phyloP scores from a whole-genome alignment of 2,888 invertebrate species.

The Sminthurinus aureus region DNA sequence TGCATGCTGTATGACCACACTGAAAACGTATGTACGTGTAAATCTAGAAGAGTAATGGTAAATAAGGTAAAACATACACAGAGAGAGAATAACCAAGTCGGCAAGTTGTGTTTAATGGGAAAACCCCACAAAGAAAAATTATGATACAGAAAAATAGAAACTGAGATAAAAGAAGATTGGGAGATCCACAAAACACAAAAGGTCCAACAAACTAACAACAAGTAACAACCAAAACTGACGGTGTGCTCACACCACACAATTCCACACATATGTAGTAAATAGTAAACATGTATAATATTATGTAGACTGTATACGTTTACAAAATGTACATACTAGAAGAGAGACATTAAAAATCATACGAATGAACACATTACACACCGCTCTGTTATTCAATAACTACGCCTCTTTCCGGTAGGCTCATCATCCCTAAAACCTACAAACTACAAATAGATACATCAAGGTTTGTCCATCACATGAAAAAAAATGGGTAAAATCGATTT shows the following conservation, averaged over 20 bases:
- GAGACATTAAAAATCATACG: slow-evolving; percentile 20
- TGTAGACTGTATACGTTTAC: not conserved
- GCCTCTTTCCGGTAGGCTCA: slow-evolving; percentile 33
- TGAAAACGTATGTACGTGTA: no score
- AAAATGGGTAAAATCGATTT: no score
- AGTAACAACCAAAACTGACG: not conserved
- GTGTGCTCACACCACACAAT: no score
- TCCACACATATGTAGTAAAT: not conserved
- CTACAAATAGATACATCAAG: no score
- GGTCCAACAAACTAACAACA: slow-evolving; percentile 4
- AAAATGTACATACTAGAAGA: slow-evolving; percentile 4
- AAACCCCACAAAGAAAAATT: slow-evolving; percentile 41
- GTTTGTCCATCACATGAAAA: no score
- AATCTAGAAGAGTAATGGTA: no score
- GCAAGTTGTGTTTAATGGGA: slow-evolving; percentile 19
- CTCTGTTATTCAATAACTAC: slow-evolving; percentile 39
- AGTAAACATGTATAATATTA: not conserved
- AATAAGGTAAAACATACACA: not conserved
- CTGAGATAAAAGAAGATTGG: not conserved
- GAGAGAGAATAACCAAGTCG: slow-evolving; percentile 22
- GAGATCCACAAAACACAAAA: slow-evolving; percentile 5
- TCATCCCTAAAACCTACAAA: not conserved
- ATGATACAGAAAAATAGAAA: not conserved
- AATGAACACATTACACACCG: slow-evolving; percentile 24
- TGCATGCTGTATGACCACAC: no score